Base-by-base conservation (phyloP, 2,113 vertebrate genomes). In the Meleagris gallopavo region DNA sequence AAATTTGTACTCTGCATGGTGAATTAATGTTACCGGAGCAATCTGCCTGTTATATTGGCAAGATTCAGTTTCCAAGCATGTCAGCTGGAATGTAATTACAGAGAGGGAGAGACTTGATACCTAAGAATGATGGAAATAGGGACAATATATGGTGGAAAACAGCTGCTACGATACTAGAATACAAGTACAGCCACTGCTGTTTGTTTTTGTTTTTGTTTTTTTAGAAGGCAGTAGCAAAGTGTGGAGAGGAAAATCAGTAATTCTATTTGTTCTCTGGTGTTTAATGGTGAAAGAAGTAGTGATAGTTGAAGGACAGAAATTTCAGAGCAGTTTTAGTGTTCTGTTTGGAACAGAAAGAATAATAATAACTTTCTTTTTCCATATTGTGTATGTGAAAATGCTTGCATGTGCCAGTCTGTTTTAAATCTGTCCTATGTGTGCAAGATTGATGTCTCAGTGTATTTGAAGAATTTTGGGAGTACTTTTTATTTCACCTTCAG, bases 81-180 rank as follows among this genome's bases (percentile, higher is more conserved):
- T 83, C 7, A 14, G 25, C 72, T 86, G 77, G 82, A 94, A 69
- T 91, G 77, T 77, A 87, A 88, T 95, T 91, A 74, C 79, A 90
- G 38, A 79, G 93, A 74, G 78, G 14, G 16, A 10, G 76, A 91
- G 87, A 80, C 54, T 87, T 89, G 77, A 75, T 91, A 88, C 54
- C 64, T 86, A 89, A 93, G 74, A 94, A 91, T 95, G 48, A 41
- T 95, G 54, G 70, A 95, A 93, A 78, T 78, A 74, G 67, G 66
- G 84, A 41, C 67, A 95, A 83, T 73, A 57, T 21, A 10, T 91
- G 60, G 48, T 54, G 82, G 76, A 62, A 94, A 83, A 74, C 88
- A 95, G 91, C 86, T 95, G 94, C 80, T 88, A 19, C 0, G 0
- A 41, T 62, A 30, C 34, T 88, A n/a, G 76, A 57, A 67, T 45